Conservation (phyloP, 2,888 invertebrate genomes). For the Trachelus iudaicus region DNA sequence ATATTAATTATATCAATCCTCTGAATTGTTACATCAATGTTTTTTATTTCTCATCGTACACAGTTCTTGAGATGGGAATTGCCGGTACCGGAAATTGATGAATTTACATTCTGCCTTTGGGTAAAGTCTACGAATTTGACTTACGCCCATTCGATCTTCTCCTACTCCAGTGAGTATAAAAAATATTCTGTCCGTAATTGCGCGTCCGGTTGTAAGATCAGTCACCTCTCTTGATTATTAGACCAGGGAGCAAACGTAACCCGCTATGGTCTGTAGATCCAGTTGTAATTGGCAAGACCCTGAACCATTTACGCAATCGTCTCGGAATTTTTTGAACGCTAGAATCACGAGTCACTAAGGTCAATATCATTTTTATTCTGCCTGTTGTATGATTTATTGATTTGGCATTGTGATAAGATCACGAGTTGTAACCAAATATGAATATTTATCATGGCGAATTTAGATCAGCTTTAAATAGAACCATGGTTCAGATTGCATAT, state of each 20-base stretch:
- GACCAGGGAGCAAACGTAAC: neutral
- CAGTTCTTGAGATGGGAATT: constrained; percentile 69
- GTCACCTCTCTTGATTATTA: neutral
- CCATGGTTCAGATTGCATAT: neutral
- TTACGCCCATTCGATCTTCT: constrained; percentile 68
- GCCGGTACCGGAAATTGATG: constrained; percentile 67
- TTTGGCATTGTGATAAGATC: neutral
- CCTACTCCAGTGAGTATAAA: constrained; percentile 69
- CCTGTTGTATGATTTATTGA: neutral
- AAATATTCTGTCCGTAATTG: neutral
- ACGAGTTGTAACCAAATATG: neutral
- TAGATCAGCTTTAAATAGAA: neutral
- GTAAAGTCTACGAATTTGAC: constrained; percentile 67
- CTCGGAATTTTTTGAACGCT: neutral
- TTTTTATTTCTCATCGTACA: constrained; percentile 29
- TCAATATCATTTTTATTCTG: neutral
- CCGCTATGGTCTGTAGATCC: neutral
- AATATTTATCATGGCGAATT: neutral
- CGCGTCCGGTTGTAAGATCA: neutral
- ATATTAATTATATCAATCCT: neutral
- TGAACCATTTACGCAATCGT: neutral
- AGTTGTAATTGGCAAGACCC: neutral
- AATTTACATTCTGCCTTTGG: constrained; percentile 71
- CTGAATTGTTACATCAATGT: no score
- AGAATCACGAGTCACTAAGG: neutral